A percentile compares a stretch with the other conserved stretches of the same genome.
phyloP scores from a whole-genome alignment of 2,888 invertebrate species.

The Callimorpha dominula region DNA sequence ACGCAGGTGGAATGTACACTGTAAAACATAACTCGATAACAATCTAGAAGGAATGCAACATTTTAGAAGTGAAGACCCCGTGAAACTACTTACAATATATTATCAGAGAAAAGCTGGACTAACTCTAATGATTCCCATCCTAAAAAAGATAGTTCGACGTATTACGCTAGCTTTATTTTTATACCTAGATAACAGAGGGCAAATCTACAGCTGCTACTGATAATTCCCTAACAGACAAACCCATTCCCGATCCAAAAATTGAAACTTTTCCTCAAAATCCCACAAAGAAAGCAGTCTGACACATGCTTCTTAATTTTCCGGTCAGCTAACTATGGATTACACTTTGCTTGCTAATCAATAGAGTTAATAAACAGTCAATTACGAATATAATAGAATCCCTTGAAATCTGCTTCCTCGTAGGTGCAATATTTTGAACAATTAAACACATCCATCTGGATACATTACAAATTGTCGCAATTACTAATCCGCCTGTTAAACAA shows the following conservation, averaged over 20 bases:
- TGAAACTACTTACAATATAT: neutral
- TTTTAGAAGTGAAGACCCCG: neutral
- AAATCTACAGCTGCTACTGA: neutral
- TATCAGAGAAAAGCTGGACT: neutral
- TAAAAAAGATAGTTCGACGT: too few species aligned
- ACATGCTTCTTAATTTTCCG: neutral
- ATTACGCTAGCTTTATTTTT: too few species aligned
- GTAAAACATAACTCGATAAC: neutral
- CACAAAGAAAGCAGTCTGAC: neutral
- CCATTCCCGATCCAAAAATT: neutral
- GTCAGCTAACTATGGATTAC: neutral
- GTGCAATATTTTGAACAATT: neutral
- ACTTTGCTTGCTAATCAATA: too few species aligned
- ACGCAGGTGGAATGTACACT: conserved; percentile 4
- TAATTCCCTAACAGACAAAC: neutral
- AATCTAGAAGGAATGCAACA: conserved; percentile 16
- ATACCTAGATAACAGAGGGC: too few species aligned
- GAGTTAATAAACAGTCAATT: neutral
- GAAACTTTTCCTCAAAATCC: neutral
- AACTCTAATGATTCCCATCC: neutral
- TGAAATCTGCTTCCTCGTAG: neutral
- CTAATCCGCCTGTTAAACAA: conserved; percentile 11
- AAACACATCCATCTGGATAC: conserved; percentile 2
- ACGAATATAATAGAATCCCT: neutral
- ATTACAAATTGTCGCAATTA: conserved; percentile 14